Evolutionary conservation across 1,140 invertebrate genomes (phyloP), one percentile per base, ranked within the genome.

Genomic region (Drosophila setifemur): DNA sequence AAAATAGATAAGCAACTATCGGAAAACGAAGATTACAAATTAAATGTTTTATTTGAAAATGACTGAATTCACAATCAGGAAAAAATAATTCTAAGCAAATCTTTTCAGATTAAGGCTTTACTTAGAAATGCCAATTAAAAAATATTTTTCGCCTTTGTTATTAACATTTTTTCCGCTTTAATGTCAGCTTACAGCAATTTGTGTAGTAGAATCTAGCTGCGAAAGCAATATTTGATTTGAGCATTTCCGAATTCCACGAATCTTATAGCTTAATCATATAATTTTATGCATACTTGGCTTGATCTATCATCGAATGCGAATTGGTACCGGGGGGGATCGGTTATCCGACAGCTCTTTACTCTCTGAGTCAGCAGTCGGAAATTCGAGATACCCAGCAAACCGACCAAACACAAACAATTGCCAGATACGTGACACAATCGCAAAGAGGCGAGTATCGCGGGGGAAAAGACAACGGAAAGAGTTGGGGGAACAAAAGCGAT

Each of bases 301-400:
- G 29, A 61, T 71, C 39, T 33, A 55, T 48, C 26, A 7, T 28
- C 9, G 26, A 12, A n/a, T n/a, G 7, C 11, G 4, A 40, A 58
- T 26, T 5, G 6, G 12, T 11, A 6, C 45, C 33, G 16, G 14
- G 25, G 16, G 14, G 25, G 28, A 55, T 19, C 19, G 31, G 54
- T 23, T 49, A 37, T 37, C 8, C 14, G 23, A 4, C 25, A 23
- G 19, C n/a, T 54, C 6, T 45, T 29, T 29, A n/a, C n/a, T n/a
- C 12, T 33, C 55, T 78, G 75, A 78, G 55, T 78, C 75, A 79
- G 67, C 69, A 73, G 44, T 73, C 54, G 75, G 75, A 79, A 58
- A 78, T 49, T 47, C 39, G 49, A 78, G 54, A n/a, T n/a, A n/a
- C n/a, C n/a, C n/a, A n/a, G n/a, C n/a, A n/a, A n/a, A n/a, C n/a